phyloP scores from a whole-genome alignment of 2,888 invertebrate genomes.

The Oscheius sp. region DNA sequence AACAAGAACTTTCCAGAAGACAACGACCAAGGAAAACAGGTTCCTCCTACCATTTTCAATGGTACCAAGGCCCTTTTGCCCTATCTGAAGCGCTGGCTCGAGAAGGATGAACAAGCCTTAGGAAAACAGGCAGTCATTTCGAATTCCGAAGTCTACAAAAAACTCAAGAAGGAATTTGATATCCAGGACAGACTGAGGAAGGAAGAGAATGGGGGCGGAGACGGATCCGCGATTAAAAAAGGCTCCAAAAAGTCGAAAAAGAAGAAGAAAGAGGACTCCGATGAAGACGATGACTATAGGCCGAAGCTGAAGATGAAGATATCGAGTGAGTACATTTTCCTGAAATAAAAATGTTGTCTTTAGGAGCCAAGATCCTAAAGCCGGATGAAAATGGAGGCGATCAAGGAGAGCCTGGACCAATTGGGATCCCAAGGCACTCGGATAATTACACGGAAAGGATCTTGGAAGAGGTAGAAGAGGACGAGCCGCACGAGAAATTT shows the following conservation, averaged over 20 bases:
- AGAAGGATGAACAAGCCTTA: conserved; percentile 26
- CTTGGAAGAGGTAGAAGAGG: neutral
- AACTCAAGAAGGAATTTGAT: conserved; percentile 25
- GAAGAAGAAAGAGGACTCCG: conserved; percentile 25
- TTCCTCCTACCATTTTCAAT: conserved; percentile 29
- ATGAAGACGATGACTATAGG: conserved; percentile 21
- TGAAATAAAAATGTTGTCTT: neutral
- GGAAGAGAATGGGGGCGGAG: neutral
- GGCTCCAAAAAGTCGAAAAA: conserved; percentile 19
- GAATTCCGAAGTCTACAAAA: conserved; percentile 12
- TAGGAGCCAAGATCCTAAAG: conserved; percentile 7
- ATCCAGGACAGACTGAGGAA: conserved; percentile 2
- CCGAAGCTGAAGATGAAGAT: conserved; percentile 23
- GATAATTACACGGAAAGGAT: neutral
- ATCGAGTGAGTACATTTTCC: conserved; percentile 3
- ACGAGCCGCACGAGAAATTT: conserved; percentile 13
- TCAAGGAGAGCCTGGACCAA: neutral
- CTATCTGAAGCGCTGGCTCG: conserved; percentile 42
- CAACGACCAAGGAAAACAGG: conserved; percentile 45
- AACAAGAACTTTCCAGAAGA: conserved; percentile 34
- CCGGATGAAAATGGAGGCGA: neutral
- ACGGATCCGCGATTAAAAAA: neutral
- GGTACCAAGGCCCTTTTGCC: conserved; percentile 39
- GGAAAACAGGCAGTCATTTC: conserved; percentile 12
- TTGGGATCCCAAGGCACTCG: neutral